Evolutionary conservation across 2,113 vertebrate species (phyloP).

Genomic region (Hippocampus barbouri): DNA sequence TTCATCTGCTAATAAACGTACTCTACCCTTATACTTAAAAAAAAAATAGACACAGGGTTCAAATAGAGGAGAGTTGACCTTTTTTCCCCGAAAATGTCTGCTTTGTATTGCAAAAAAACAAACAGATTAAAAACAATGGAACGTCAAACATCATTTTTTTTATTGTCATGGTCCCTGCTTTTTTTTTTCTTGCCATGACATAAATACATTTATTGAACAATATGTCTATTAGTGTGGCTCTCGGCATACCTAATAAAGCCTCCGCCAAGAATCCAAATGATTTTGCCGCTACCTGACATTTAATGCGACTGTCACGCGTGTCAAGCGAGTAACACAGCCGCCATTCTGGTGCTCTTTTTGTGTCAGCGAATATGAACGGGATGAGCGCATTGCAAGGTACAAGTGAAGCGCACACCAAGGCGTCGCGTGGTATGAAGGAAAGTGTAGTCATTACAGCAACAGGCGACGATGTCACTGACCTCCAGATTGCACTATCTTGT

Average conservation of each 20-base stretch:
- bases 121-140: neutral
- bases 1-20: constrained; percentile 39
- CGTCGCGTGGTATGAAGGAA: constrained; percentile 75
- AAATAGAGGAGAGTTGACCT: constrained; percentile 45
- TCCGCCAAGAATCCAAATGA: neutral
- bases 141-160: neutral
- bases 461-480: constrained; percentile 82
- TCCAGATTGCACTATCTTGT: constrained; percentile 93
- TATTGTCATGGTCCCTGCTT: neutral
- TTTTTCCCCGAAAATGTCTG: neutral
- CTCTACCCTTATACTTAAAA: constrained; percentile 52
- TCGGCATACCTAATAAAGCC: neutral
- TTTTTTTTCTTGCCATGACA: neutral
- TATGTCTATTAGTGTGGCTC: neutral
- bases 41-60: constrained; percentile 46
- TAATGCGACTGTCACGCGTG: constrained; percentile 41
- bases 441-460: constrained; percentile 92
- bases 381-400: neutral
- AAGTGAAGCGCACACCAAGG: neutral
- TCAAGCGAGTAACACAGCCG: neutral
- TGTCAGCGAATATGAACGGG: neutral
- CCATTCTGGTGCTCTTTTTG: neutral
- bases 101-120: neutral
- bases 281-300: constrained; percentile 31
- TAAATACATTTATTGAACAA: neutral